Percentiles rank a stretch among this genome's conserved stretches.
These are phyloP conservation scores for Isaurus tuberculatus DNA, from an alignment of 92 coral and sea anemone genomes.

Conservation along the genomic window DNA sequence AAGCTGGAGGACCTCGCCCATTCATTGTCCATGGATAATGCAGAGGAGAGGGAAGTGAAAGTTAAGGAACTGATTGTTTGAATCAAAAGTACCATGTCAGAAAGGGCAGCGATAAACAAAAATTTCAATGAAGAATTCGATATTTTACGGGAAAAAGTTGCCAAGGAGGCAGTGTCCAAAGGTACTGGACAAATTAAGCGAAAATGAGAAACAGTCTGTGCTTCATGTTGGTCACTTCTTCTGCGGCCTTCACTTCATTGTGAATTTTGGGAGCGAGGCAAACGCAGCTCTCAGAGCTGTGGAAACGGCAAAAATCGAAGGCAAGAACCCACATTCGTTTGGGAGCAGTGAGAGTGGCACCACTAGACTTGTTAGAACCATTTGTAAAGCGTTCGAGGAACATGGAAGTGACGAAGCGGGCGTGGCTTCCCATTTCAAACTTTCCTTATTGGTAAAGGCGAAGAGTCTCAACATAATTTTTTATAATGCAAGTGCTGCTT, in stretches of 20 bases:
- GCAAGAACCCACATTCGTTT: constrained; percentile 1
- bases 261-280: constrained; percentile 5
- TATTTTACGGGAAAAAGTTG: neutral
- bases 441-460: neutral
- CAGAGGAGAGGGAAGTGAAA: constrained; percentile 14
- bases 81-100: constrained; percentile 7
- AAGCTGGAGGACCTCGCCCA: constrained; percentile 23
- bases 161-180: neutral
- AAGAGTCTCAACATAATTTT: constrained; percentile 7
- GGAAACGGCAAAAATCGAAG: constrained; percentile 7
- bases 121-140: neutral
- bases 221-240: constrained; percentile 13
- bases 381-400: constrained; percentile 11
- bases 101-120: constrained; percentile 2
- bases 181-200: neutral
- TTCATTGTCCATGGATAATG: constrained; percentile 22
- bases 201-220: neutral
- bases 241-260: constrained; percentile 4
- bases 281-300: neutral
- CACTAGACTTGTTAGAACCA: neutral
- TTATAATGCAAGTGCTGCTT: constrained; percentile 11
- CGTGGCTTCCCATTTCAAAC: constrained; percentile 14
- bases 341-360: constrained; percentile 8
- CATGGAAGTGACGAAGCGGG: constrained; percentile 15
- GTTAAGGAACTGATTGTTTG: constrained; percentile 13